These are phyloP conservation scores for Bombus difficillimus DNA, from an alignment of 1,140 invertebrate genomes.

Conservation along the genomic window DNA sequence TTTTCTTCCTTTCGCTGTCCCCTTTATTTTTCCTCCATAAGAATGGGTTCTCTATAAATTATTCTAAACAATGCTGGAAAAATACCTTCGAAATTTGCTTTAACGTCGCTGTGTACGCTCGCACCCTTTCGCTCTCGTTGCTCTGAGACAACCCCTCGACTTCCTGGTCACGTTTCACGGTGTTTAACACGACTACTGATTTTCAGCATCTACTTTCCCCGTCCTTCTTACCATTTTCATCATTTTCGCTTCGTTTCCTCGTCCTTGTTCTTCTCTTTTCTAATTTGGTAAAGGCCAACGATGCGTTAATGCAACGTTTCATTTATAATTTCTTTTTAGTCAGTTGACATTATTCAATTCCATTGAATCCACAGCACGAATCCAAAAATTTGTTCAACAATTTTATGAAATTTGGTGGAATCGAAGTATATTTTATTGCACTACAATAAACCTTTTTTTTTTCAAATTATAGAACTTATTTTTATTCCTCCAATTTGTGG, in stretches of 20 bases:
- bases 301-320: too few relatives aligned
- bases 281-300: too few relatives aligned
- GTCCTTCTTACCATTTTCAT: background rate
- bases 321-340: too few relatives aligned
- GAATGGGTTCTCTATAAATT: background rate
- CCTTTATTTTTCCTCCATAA: background rate
- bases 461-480: background rate
- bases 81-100: background rate
- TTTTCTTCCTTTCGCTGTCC: constrained; percentile 2
- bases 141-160: background rate
- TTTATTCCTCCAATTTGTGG: background rate
- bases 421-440: too few relatives aligned
- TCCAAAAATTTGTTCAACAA: background rate
- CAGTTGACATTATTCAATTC: too few relatives aligned
- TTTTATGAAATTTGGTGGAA: too few relatives aligned
- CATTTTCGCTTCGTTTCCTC: background rate
- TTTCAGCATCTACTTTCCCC: background rate
- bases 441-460: too few relatives aligned
- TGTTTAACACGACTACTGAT: constrained; percentile 17
- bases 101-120: too few relatives aligned
- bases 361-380: too few relatives aligned
- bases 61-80: background rate
- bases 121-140: background rate
- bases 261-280: background rate
- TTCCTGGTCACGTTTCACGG: constrained; percentile 25